Evolutionary conservation across 92 coral and sea anemone species (phyloP).

Genomic region (Virgularia gustaviana): DNA sequence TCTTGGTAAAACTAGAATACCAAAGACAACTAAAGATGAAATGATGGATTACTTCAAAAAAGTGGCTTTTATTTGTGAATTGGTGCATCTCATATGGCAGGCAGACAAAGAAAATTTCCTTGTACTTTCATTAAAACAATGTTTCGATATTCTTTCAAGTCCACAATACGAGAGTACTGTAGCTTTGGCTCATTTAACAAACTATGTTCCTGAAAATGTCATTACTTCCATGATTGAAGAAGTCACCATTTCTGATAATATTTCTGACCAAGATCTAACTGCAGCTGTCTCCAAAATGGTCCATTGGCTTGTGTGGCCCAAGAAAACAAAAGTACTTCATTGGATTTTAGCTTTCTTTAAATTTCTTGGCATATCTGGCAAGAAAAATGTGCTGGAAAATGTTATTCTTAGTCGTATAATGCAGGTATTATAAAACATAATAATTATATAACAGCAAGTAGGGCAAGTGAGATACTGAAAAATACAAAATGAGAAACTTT

Average conservation of each 20-base stretch:
- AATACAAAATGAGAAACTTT: too few relatives aligned
- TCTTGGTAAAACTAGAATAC: constrained; percentile 76
- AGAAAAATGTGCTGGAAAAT: not conserved
- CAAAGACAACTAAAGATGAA: constrained; percentile 84
- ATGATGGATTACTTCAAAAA: constrained; percentile 43
- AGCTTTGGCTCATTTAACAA: constrained; percentile 26
- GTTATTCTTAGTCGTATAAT: constrained; percentile 17
- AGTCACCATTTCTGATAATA: constrained; percentile 15
- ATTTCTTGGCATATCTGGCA: constrained; percentile 14
- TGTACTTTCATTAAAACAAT: constrained; percentile 22
- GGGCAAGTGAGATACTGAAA: too few relatives aligned
- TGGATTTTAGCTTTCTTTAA: constrained; percentile 28
- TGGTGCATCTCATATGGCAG: constrained; percentile 7
- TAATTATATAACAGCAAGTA: too few relatives aligned
- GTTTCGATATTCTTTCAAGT: constrained; percentile 29
- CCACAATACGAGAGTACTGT: constrained; percentile 24
- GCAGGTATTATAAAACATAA: too few relatives aligned
- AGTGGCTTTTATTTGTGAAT: constrained; percentile 2
- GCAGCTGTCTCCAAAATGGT: constrained; percentile 21
- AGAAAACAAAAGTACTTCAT: constrained; percentile 21
- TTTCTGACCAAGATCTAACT: not conserved
- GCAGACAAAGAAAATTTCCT: constrained; percentile 15
- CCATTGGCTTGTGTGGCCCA: constrained; percentile 45
- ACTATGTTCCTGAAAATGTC: constrained; percentile 30
- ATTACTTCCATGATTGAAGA: constrained; percentile 15